Evolutionary conservation across 2,113 vertebrate genomes (phyloP).

Genomic region (Ranitomeya variabilis): DNA sequence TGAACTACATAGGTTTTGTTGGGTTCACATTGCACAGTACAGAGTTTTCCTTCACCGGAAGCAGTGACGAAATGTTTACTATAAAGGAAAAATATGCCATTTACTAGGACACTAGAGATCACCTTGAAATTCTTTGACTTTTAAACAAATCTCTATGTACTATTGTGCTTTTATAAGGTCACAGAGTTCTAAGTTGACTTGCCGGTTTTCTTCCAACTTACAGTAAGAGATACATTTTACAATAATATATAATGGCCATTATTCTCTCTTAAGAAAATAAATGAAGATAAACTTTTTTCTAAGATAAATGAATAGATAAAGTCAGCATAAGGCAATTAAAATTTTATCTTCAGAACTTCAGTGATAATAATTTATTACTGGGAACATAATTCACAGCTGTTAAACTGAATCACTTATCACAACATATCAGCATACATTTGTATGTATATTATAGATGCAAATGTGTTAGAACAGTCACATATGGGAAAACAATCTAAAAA

Average conservation of each 20-base stretch:
- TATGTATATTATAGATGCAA: constrained; percentile 12
- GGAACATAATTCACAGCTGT: constrained; percentile 21
- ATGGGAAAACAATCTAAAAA: not conserved
- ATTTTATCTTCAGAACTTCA: not conserved
- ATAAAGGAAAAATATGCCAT: too few relatives aligned
- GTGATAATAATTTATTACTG: constrained; percentile 9
- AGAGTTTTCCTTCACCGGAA: too few relatives aligned
- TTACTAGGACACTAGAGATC: too few relatives aligned
- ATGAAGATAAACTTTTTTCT: constrained; percentile 1
- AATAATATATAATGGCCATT: not conserved
- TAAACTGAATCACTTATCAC: constrained; percentile 15
- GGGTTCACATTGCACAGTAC: too few relatives aligned
- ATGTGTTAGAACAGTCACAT: not conserved
- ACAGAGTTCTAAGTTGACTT: not conserved
- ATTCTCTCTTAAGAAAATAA: not conserved
- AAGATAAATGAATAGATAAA: constrained; percentile 18
- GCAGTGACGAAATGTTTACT: too few relatives aligned
- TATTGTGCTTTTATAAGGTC: not conserved
- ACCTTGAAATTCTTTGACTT: too few relatives aligned
- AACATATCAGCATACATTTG: not conserved
- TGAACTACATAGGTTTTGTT: too few relatives aligned
- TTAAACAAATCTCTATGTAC: not conserved
- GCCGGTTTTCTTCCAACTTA: not conserved
- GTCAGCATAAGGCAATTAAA: constrained; percentile 14
- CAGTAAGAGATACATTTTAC: not conserved